Conservation (phyloP, 1,140 invertebrate species). For the Palaemon carinicauda region DNA sequence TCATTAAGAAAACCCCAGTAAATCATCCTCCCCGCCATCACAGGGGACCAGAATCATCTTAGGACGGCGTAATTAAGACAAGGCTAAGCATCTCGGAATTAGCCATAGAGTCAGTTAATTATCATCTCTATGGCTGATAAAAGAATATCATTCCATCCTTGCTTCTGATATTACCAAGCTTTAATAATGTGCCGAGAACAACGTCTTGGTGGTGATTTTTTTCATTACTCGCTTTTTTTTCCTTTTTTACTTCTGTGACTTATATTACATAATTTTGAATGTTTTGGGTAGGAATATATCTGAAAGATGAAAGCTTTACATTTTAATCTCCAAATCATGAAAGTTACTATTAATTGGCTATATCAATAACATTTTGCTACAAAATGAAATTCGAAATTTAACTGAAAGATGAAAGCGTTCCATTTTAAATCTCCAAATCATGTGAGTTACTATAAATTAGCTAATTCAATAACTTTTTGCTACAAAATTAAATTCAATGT, state of each 20-base stretch:
- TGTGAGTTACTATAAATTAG: no score
- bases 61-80: constrained; percentile 19
- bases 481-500: no score
- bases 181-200: background rate
- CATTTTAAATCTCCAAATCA: no score
- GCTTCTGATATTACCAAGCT: background rate
- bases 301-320: no score
- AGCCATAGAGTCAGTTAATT: constrained; percentile 23
- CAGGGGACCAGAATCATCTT: constrained; percentile 32
- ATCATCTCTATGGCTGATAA: constrained; percentile 25
- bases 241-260: background rate
- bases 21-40: background rate
- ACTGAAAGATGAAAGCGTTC: no score
- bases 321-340: no score
- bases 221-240: background rate
- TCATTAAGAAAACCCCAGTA: background rate
- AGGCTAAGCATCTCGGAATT: background rate
- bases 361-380: no score
- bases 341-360: no score
- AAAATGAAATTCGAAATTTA: no score
- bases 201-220: background rate
- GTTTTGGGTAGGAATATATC: no score
- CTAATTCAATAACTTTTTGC: no score
- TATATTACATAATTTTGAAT: background rate
- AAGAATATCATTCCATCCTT: constrained; percentile 10